phyloP scores from a whole-genome alignment of 1,140 invertebrate species.

The Eumeta japonica region DNA sequence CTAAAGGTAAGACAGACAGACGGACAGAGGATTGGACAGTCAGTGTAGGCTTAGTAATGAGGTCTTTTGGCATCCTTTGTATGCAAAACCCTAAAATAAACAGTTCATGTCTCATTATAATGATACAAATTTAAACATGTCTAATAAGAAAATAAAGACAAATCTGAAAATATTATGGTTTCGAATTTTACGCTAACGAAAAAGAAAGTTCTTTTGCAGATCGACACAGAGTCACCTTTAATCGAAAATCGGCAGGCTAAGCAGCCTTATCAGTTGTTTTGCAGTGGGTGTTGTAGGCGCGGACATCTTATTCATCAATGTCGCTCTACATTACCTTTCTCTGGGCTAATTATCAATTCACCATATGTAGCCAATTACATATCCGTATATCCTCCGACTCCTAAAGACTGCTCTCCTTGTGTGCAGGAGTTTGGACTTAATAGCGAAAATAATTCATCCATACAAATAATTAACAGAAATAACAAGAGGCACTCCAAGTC shows the following conservation, averaged over 20 bases:
- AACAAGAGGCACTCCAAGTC: conserved; percentile 41
- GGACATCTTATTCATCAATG: conserved; percentile 64
- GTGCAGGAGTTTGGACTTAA: neutral
- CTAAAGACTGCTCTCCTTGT: no score
- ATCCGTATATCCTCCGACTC: conserved; percentile 20
- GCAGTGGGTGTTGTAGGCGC: conserved; percentile 63
- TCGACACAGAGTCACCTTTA: conserved; percentile 34
- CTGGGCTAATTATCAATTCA: conserved; percentile 34
- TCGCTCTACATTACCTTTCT: conserved; percentile 35
- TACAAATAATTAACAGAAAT: neutral
- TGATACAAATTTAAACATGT: no score
- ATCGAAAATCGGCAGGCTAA: conserved; percentile 33
- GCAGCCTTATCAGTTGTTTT: conserved; percentile 50
- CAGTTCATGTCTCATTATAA: no score
- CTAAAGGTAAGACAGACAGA: no score
- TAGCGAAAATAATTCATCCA: neutral
- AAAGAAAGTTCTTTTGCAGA: conserved; percentile 36
- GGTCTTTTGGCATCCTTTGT: no score
- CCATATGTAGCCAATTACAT: conserved; percentile 36
- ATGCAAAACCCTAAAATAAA: no score
- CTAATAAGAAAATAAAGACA: no score
- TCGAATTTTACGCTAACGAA: no score
- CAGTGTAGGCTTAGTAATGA: no score
- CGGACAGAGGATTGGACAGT: no score
- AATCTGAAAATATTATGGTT: no score